Percentiles rank a stretch among this genome's conserved stretches.
phyloP scores from a whole-genome alignment of 2,888 invertebrate genomes.

The Drosophila mercatorum region DNA sequence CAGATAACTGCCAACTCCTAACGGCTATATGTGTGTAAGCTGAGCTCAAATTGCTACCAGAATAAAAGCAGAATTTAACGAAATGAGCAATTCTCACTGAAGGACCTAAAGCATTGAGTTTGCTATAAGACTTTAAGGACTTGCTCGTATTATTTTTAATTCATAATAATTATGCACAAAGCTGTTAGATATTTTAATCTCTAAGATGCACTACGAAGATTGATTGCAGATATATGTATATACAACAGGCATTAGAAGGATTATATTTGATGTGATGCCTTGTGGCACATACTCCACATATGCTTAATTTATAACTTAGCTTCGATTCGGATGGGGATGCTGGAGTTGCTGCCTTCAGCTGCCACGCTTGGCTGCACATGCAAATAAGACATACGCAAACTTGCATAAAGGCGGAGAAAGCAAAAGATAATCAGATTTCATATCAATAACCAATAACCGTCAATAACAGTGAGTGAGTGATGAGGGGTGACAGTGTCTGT shows the following conservation, averaged over 20 bases:
- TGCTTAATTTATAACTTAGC: neutral
- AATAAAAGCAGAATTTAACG: neutral
- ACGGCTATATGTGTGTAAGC: neutral
- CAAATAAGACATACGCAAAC: constrained; percentile 38
- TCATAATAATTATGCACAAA: neutral
- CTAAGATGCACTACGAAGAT: neutral
- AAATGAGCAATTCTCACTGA: neutral
- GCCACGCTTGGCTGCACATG: constrained; percentile 49
- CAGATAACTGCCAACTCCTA: constrained; percentile 6
- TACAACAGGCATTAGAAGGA: neutral
- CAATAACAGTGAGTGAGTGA: constrained; percentile 33
- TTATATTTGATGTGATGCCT: neutral
- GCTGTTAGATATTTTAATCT: neutral
- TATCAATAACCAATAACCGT: constrained; percentile 72
- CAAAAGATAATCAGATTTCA: constrained; percentile 60
- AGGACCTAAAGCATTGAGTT: neutral
- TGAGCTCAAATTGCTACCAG: constrained; percentile 3
- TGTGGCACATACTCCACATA: neutral
- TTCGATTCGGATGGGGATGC: neutral
- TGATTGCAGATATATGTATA: neutral
- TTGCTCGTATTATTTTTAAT: neutral
- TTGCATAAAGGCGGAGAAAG: constrained; percentile 35
- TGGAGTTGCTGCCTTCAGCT: constrained; percentile 11
- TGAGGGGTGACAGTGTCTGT: constrained; percentile 18
- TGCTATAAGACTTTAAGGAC: neutral